Base-by-base conservation (phyloP, 2,797 vertebrate genomes). In the Sebastes hubbsi region DNA sequence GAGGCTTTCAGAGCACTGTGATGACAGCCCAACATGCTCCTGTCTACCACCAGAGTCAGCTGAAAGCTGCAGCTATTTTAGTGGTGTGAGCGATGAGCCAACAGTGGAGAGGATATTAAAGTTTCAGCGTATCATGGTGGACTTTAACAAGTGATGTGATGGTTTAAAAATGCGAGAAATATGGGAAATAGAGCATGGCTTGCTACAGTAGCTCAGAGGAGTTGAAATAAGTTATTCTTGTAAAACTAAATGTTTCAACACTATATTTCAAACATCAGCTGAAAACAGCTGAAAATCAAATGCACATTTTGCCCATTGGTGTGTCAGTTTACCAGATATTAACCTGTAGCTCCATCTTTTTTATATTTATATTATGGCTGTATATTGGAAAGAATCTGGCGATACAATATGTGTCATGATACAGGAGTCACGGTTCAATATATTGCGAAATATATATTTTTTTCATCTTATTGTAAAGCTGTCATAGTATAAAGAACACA, bases 51-150 rank as follows among this genome's bases (percentile, higher is more conserved):
- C 56, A 2, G 58, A n/a, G 61, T 56, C 36, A 18, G 65, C 61
- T 75, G 52, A 85, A 77, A 83, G 74, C 73, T 27, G 69, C 75
- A 69, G 55, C 3, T 86, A 70, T 84, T 84, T 86, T 14, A 24
- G 71, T 78, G 71, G 46, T 22, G 55, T 55, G 64, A 74, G 29
- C 6, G 61, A 69, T n/a, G 78, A 81, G 65, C 34, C 58, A 69
- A 78, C 76, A 16, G 55, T 30, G 24, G 68, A 74, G 34, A 72
- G 16, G 22, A 62, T 70, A 76, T 85, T 61, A 74, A 68, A 73
- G 64, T 78, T 87, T 79, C 20, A 81, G 42, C 7, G 18, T 34
- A 59, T 75, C 60, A 27, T 16, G 58, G 36, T 56, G 36, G 64
- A 78, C 64, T 52, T 13, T 25, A 10, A 77, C 34, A 42, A 18